Percentiles rank a stretch among this genome's conserved stretches.
phyloP scores from a whole-genome alignment of 2,888 invertebrate species.

The Deroplatys truncata region DNA sequence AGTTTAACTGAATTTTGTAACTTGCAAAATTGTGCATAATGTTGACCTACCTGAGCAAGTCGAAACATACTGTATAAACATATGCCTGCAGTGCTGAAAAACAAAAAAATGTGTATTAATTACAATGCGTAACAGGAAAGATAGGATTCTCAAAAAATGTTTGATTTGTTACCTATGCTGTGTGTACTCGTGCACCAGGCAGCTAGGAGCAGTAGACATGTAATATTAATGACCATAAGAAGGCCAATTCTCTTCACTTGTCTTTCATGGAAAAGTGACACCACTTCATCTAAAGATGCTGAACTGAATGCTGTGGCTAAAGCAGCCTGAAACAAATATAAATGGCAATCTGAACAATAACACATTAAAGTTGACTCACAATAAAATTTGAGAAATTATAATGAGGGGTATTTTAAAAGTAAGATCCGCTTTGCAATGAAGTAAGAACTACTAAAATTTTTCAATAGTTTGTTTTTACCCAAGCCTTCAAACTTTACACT shows the following conservation, averaged over 20 bases:
- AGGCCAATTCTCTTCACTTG: conserved; percentile 7
- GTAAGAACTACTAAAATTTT: too few relatives aligned
- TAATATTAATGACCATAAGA: conserved; percentile 7
- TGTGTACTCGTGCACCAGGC: conserved; percentile 27
- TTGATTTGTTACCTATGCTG: conserved; percentile 25
- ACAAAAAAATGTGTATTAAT: background rate
- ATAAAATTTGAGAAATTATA: too few relatives aligned
- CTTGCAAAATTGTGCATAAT: too few relatives aligned
- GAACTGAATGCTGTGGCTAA: background rate
- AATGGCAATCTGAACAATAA: background rate
- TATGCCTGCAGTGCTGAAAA: conserved; percentile 29
- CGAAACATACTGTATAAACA: conserved; percentile 27
- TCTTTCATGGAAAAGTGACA: background rate
- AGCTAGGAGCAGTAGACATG: conserved; percentile 19
- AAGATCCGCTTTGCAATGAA: too few relatives aligned
- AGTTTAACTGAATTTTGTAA: too few relatives aligned
- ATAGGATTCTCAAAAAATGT: background rate
- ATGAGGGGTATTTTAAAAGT: too few relatives aligned
- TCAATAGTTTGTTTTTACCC: too few relatives aligned
- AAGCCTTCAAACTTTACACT: too few relatives aligned
- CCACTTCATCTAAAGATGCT: background rate
- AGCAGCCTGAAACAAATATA: background rate
- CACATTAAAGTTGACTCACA: too few relatives aligned
- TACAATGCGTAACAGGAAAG: background rate
- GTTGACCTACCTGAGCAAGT: conserved; percentile 25